A percentile compares a stretch with the other conserved stretches of the same genome.
These are phyloP conservation scores for Mormyrus lacerda DNA, from an alignment of 2,113 vertebrate genomes.

Conservation along the genomic window DNA sequence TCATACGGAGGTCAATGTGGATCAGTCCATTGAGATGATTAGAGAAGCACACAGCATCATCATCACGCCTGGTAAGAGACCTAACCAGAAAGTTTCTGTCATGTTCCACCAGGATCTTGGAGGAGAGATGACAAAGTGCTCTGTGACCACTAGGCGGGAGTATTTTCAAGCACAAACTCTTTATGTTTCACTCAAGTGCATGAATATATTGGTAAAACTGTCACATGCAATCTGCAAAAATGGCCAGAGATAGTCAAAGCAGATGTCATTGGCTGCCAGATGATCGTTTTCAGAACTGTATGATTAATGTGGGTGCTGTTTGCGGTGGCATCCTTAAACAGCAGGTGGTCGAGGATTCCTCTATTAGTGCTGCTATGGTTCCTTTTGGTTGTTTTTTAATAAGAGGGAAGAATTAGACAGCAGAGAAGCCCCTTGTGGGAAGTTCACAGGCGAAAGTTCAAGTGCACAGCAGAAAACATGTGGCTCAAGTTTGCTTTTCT, in stretches of 20 bases:
- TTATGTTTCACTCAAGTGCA: background rate
- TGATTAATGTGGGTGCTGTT: background rate
- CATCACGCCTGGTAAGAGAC: constrained; percentile 63
- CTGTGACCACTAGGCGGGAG: constrained; percentile 15
- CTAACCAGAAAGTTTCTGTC: background rate
- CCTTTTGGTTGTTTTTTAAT: background rate
- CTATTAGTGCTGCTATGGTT: background rate
- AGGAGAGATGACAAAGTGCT: background rate
- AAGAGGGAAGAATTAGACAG: background rate
- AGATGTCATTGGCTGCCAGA: background rate
- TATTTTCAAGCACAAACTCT: constrained; percentile 1
- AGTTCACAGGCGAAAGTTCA: constrained; percentile 15
- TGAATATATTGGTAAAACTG: background rate
- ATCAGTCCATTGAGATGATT: constrained; percentile 67
- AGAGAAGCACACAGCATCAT: constrained; percentile 68
- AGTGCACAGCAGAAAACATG: constrained; percentile 27
- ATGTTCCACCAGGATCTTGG: background rate
- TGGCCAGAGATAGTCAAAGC: background rate
- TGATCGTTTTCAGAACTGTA: background rate
- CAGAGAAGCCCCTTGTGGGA: background rate
- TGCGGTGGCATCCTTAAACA: background rate
- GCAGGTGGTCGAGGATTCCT: background rate
- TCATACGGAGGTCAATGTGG: constrained; percentile 67
- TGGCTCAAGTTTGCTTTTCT: constrained; percentile 31
- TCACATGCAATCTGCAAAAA: background rate